Evolutionary conservation across 1,140 invertebrate species (phyloP), one percentile per base, ranked within the genome.

Genomic region (Phortica variegata): DNA sequence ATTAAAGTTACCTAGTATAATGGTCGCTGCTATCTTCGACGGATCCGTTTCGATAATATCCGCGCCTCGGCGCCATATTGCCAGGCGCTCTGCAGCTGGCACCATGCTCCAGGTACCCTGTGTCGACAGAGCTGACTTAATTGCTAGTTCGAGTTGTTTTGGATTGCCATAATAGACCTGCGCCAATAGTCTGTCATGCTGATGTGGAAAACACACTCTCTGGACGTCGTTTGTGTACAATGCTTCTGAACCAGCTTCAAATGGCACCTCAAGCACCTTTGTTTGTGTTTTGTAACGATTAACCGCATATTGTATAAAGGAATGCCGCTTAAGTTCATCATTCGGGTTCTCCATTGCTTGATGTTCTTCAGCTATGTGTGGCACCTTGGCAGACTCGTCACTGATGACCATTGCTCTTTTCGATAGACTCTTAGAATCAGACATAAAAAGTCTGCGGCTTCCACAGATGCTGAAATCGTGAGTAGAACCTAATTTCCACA

Each of bases 1-100:
- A n/a, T n/a, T n/a, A n/a, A n/a, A n/a, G n/a, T n/a, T n/a, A n/a
- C 95, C 95, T 7, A 98, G 77, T 92, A 99, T 98, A 1, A 96
- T 98, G 1, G 93, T 82, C 2, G 95, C 93, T 73, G 96, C 91
- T 15, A 99, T 77, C 16, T 86, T 80, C 69, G 89, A 86, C 42
- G 94, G 79, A 71, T 96, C 92, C 54, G 90, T 86, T 1, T 90
- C 85, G 82, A 96, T 91, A 31, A 98, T 72, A 60, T 94, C 87
- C 1, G 94, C 93, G 6, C 95, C 95, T 50, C 81, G 84, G 13
- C 88, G 76, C 85, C 88, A 92, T 47, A 94, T 89, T 32, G 82
- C 77, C 6, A 91, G 77, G 34, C 90, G 82, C 49, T 95, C 84
- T 20, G 84, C 78, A 4, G 93, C 78, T 0, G 91, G 85, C 3